Conservation (phyloP, 2,797 vertebrate species). For the Spondyliosoma cantharus region DNA sequence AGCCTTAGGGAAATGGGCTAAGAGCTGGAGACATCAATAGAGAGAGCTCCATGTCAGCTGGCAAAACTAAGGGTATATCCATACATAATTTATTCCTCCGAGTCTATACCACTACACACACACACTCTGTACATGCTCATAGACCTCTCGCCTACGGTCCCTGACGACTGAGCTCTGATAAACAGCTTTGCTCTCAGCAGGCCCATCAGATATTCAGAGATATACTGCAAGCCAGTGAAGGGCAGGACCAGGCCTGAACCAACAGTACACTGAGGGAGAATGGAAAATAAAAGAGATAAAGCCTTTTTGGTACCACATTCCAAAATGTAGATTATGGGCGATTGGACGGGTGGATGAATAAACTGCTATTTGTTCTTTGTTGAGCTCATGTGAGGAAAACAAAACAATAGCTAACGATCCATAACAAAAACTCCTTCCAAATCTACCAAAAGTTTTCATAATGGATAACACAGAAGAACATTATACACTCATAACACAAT, state of each 20-base stretch:
- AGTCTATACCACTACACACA: constrained; percentile 34
- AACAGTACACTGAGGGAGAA: constrained; percentile 5
- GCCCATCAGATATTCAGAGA: constrained; percentile 66
- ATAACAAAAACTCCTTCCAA: neutral
- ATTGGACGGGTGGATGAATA: neutral
- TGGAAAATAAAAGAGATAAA: constrained; percentile 37
- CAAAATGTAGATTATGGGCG: constrained; percentile 36
- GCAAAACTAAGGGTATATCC: constrained; percentile 52
- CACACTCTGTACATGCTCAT: constrained; percentile 11
- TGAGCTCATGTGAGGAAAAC: neutral
- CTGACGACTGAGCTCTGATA: constrained; percentile 53
- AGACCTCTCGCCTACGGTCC: constrained; percentile 25
- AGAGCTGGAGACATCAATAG: constrained; percentile 70
- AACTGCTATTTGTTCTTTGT: constrained; percentile 1
- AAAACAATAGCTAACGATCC: too few species aligned
- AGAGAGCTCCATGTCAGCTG: constrained; percentile 67
- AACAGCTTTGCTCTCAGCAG: constrained; percentile 66
- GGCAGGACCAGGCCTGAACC: constrained; percentile 27
- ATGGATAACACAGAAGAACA: neutral
- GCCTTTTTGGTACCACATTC: constrained; percentile 24
- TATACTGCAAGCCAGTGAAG: constrained; percentile 36
- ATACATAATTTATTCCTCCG: constrained; percentile 75
- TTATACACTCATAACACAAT: neutral
- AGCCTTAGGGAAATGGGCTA: constrained; percentile 61
- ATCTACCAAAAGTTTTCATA: neutral